phyloP scores from a whole-genome alignment of 2,113 vertebrate genomes.

The Paratilapia polleni region DNA sequence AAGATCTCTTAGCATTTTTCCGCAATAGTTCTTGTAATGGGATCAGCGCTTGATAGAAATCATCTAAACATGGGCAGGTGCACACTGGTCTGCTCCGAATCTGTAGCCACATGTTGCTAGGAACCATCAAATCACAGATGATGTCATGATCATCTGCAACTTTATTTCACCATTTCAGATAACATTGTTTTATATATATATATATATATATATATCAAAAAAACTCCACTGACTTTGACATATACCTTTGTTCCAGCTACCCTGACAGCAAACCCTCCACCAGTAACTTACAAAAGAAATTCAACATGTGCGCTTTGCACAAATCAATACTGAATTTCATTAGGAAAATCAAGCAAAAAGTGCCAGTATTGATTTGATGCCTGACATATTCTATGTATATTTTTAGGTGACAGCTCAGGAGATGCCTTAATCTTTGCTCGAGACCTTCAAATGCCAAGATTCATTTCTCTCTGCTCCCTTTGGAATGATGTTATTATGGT shows the following conservation, averaged over 20 bases:
- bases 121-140: background rate
- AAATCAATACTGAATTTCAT: conserved; percentile 60
- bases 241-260: background rate
- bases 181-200: background rate
- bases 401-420: conserved; percentile 65
- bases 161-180: background rate
- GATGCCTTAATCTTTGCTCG: conserved; percentile 63
- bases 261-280: background rate
- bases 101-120: background rate
- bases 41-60: background rate
- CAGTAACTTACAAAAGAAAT: conserved; percentile 15
- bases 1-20: background rate
- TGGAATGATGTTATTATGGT: conserved; percentile 72
- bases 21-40: background rate
- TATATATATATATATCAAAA: too few relatives aligned
- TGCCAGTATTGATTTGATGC: conserved; percentile 57
- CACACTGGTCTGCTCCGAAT: background rate
- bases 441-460: conserved; percentile 73
- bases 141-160: background rate
- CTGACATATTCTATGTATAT: conserved; percentile 60
- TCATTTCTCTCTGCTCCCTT: conserved; percentile 66
- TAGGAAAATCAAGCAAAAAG: conserved; percentile 40
- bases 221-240: background rate
- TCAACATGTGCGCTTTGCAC: background rate
- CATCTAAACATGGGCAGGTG: background rate